Percentiles rank a stretch among this genome's conserved stretches.
These are phyloP conservation scores for Tachyglossus aculeatus DNA, from an alignment of 2,797 vertebrate species.

Conservation along the genomic window DNA sequence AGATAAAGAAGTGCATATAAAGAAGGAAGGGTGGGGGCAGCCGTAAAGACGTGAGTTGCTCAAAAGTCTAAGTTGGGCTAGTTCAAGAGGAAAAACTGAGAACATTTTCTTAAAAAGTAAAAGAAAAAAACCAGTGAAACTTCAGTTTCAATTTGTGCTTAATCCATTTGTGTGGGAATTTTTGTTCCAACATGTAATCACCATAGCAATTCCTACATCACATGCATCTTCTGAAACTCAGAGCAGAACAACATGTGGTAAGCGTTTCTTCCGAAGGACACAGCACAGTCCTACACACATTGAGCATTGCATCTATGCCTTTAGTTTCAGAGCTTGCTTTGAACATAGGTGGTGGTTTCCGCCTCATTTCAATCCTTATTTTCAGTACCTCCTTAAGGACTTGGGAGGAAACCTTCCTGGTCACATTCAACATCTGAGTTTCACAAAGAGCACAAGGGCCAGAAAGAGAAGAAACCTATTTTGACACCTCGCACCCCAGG, in stretches of 20 bases:
- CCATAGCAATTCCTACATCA: conserved; percentile 35
- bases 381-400: background rate
- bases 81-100: conserved; percentile 50
- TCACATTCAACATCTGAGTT: background rate
- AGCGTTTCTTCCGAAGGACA: background rate
- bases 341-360: background rate
- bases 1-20: conserved; percentile 42
- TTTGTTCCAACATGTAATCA: conserved; percentile 34
- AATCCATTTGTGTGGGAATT: conserved; percentile 61
- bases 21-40: conserved; percentile 49
- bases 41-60: conserved; percentile 41
- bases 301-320: background rate
- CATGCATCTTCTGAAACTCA: conserved; percentile 16
- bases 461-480: background rate
- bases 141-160: conserved; percentile 44
- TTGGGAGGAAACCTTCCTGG: background rate
- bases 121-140: conserved; percentile 41
- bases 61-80: conserved; percentile 45
- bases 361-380: background rate
- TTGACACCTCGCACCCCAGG: background rate
- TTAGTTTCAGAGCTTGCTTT: background rate
- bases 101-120: conserved; percentile 42
- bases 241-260: conserved; percentile 9
- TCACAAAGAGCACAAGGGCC: conserved; percentile 5
- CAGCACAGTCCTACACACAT: background rate